Evolutionary conservation across 2,888 invertebrate genomes (phyloP).

Genomic region (Notodonta ziczac): DNA sequence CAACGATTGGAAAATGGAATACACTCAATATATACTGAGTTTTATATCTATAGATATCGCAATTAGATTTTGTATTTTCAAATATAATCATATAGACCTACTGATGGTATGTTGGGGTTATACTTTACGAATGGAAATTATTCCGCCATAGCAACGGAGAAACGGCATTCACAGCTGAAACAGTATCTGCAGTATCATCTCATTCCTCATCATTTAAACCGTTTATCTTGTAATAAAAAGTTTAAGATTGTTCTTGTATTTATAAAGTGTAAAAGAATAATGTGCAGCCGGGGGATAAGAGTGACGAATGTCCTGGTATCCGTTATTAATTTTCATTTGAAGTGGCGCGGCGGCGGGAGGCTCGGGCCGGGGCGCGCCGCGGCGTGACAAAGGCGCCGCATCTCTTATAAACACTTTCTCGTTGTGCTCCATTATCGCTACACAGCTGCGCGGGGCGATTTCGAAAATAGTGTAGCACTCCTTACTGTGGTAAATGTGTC

Average conservation of each 20-base stretch:
- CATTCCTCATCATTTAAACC: not conserved
- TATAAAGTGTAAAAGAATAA: constrained; percentile 30
- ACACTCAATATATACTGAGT: too few relatives aligned
- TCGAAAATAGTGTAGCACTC: constrained; percentile 36
- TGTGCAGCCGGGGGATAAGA: constrained; percentile 27
- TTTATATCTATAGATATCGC: too few relatives aligned
- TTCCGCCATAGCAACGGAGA: too few relatives aligned
- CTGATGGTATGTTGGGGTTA: too few relatives aligned
- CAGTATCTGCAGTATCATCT: constrained; percentile 9
- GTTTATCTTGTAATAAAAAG: not conserved
- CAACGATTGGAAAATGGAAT: not conserved
- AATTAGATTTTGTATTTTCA: too few relatives aligned
- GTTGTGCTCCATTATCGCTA: constrained; percentile 53
- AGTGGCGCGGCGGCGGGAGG: constrained; percentile 46
- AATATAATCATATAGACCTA: too few relatives aligned
- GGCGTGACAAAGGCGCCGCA: constrained; percentile 37
- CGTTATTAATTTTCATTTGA: constrained; percentile 76
- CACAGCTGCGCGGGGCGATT: constrained; percentile 40
- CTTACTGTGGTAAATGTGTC: constrained; percentile 15
- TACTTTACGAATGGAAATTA: too few relatives aligned
- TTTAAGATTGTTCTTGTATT: constrained; percentile 12
- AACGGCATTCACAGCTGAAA: too few relatives aligned
- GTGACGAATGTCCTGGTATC: constrained; percentile 42
- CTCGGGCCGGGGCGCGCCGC: constrained; percentile 40
- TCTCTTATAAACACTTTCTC: constrained; percentile 44